phyloP scores from a whole-genome alignment of 53 echinoderm and acorn worm species.

The Henricia sp. region DNA sequence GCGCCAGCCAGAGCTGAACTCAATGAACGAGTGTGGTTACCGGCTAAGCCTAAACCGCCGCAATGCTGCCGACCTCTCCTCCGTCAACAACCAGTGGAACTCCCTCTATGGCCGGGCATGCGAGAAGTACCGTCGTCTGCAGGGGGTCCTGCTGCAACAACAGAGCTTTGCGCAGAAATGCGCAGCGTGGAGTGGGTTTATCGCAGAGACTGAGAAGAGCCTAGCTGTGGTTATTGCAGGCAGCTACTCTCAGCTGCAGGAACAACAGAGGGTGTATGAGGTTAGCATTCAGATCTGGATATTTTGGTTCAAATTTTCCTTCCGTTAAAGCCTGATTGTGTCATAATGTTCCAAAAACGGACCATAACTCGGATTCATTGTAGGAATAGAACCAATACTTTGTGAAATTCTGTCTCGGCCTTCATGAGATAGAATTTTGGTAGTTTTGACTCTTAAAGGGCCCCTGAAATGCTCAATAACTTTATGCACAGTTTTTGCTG shows the following conservation, averaged over 20 bases:
- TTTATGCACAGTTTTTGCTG: too few relatives aligned
- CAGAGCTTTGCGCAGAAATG: conserved; percentile 97
- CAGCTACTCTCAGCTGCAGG: conserved; percentile 86
- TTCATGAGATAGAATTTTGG: too few relatives aligned
- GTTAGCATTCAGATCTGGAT: conserved; percentile 50
- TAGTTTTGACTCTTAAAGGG: too few relatives aligned
- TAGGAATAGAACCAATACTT: too few relatives aligned
- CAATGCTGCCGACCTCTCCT: conserved; percentile 76
- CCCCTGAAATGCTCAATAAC: too few relatives aligned
- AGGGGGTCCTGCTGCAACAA: conserved; percentile 88
- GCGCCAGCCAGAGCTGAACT: conserved; percentile 81
- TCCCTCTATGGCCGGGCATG: conserved; percentile 76
- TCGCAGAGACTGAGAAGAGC: conserved; percentile 87
- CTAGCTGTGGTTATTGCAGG: conserved; percentile 97
- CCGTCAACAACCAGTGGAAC: conserved; percentile 87
- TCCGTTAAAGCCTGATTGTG: too few relatives aligned
- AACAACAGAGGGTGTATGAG: conserved; percentile 98
- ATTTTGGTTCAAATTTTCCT: too few relatives aligned
- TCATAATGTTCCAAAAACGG: too few relatives aligned
- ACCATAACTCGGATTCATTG: too few relatives aligned
- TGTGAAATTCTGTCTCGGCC: too few relatives aligned
- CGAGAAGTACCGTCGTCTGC: conserved; percentile 95
- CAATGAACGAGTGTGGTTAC: conserved; percentile 93
- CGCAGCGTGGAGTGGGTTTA: conserved; percentile 88
- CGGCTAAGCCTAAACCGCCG: conserved; percentile 82